phyloP scores from a whole-genome alignment of 2,797 vertebrate species.

The Pteronotus mesoamericanus region DNA sequence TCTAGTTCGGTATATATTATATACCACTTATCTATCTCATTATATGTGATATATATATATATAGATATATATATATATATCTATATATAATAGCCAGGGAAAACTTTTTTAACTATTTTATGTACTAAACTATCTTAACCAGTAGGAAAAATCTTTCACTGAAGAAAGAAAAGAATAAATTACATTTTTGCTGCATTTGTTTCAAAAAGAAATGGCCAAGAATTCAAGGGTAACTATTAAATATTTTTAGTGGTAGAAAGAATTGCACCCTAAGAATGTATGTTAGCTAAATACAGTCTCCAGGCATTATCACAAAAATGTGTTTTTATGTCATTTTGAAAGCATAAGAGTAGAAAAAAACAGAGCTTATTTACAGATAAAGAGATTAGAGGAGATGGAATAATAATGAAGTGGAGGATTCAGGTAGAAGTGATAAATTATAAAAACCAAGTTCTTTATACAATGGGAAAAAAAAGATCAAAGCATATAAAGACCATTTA shows the following conservation, averaged over 20 bases:
- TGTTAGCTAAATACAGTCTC: background rate
- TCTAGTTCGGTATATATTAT: background rate
- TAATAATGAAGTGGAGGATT: conserved; percentile 23
- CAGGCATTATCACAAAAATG: background rate
- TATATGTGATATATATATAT: too few species aligned
- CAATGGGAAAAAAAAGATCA: conserved; percentile 28
- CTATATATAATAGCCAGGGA: background rate
- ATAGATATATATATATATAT: too few species aligned
- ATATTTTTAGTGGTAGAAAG: background rate
- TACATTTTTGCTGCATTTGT: background rate
- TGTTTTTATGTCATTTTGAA: background rate
- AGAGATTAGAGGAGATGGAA: background rate
- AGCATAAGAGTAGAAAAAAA: background rate
- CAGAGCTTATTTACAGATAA: conserved; percentile 20
- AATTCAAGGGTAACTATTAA: background rate
- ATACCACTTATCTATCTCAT: background rate
- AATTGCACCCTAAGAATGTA: background rate
- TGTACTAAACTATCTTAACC: background rate
- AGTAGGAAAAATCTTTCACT: background rate
- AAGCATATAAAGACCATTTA: conserved; percentile 26
- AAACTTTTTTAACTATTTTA: background rate
- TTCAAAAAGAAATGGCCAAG: background rate
- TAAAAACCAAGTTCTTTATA: background rate
- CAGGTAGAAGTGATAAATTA: conserved; percentile 28
- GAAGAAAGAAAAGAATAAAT: background rate